These are phyloP conservation scores for Antechinus flavipes DNA, from an alignment of 2,113 vertebrate species.

Conservation along the genomic window DNA sequence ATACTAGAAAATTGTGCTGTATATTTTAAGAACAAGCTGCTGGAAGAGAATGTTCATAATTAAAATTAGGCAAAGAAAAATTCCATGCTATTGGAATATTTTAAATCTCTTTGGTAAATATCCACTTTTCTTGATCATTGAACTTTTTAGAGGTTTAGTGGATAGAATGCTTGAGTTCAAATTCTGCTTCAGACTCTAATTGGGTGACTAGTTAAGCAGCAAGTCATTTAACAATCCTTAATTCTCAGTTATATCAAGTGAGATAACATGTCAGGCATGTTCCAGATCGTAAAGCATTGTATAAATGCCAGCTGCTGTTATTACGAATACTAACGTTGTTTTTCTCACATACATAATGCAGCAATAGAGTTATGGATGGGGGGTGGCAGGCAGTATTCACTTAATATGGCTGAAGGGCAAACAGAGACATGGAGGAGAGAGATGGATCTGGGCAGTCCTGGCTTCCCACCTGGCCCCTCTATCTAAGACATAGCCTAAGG, in stretches of 20 bases:
- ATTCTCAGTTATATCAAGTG: background rate
- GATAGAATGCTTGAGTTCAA: background rate
- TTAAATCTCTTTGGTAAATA: background rate
- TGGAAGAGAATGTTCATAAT: background rate
- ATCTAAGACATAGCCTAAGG: background rate
- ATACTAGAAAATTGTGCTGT: background rate
- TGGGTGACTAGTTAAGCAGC: background rate
- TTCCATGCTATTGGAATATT: background rate
- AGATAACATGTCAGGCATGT: background rate
- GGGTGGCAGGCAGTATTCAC: background rate
- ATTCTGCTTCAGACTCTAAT: background rate
- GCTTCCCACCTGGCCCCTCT: background rate
- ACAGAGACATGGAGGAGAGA: background rate
- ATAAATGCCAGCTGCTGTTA: background rate
- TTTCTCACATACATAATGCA: background rate
- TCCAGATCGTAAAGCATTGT: background rate
- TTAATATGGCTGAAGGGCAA: background rate
- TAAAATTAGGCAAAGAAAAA: background rate
- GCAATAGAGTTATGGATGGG: background rate
- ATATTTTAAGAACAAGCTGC: background rate
- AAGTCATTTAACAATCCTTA: background rate
- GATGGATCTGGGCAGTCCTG: background rate
- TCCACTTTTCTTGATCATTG: background rate
- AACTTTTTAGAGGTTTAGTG: background rate
- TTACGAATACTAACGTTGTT: background rate